A percentile compares a stretch with the other conserved stretches of the same genome.
Evolutionary conservation across 2,888 invertebrate species (phyloP).

Genomic region (Apamea sordens): DNA sequence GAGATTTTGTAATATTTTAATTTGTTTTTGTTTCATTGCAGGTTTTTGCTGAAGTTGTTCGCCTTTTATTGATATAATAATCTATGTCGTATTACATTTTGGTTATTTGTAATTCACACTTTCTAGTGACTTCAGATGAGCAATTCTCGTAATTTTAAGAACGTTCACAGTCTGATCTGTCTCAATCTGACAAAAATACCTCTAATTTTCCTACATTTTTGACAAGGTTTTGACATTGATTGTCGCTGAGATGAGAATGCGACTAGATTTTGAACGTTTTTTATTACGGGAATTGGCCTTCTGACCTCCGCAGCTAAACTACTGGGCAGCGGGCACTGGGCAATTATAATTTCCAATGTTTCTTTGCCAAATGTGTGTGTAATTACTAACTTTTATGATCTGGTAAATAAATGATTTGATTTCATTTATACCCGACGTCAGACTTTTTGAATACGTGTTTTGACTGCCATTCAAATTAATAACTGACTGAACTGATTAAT

Average conservation of each 20-base stretch:
- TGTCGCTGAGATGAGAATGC: too few species aligned
- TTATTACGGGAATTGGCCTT: background rate
- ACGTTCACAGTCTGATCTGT: background rate
- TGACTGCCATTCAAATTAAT: background rate
- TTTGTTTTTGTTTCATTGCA: slow-evolving; percentile 29
- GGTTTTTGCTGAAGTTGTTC: background rate
- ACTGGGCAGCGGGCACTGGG: background rate
- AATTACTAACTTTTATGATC: background rate
- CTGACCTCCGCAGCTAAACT: background rate
- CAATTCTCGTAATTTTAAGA: background rate
- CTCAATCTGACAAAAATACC: background rate
- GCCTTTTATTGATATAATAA: background rate
- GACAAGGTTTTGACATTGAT: background rate
- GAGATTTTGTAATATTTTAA: slow-evolving; percentile 43
- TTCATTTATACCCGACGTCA: background rate
- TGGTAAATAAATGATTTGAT: background rate
- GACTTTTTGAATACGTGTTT: background rate
- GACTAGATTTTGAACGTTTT: background rate
- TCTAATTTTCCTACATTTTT: background rate
- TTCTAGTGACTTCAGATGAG: background rate
- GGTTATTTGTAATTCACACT: background rate
- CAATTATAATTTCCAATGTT: background rate
- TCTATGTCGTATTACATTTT: background rate
- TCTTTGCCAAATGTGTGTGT: background rate
- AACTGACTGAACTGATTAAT: too few species aligned